Base-by-base conservation (phyloP, 92 coral and sea anemone genomes). In the Zoanthus solanderi region DNA sequence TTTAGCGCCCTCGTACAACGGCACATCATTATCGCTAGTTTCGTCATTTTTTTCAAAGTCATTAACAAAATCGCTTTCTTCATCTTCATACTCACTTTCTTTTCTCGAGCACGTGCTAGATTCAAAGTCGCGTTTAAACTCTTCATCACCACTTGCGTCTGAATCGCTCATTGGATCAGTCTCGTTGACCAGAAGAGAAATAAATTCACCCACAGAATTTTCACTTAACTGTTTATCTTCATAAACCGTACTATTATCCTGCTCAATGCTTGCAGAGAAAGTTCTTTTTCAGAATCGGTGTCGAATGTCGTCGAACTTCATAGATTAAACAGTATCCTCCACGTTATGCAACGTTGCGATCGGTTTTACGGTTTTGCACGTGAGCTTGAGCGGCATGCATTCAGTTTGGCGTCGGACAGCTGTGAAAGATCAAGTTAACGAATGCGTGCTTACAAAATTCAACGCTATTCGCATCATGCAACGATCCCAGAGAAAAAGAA, bases 1-100 rank as follows among this genome's bases (percentile, higher is more conserved):
- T 14, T 56, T 82, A 10, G 92, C 84, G n/a, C 91, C 91, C 10
- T 88, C 75, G 75, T 89, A 91, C 14, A 89, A 75, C 8, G 91
- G 90, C 23, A 83, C 83, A 37, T 73, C 80, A 17, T 78, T 78
- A 77, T 87, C 90, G 10, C 13, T 52, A 34, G 30, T 53, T 57
- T 72, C 77, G 52, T 32, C 52, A 45, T 72, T 23, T 23, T 23
- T 23, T 23, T 23, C 23, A 23, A 23, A 23, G 23, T 23, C 23
- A 23, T 23, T 34, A 78, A 15, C 57, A 78, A 15, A 0, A 78
- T 71, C 71, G 10, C 72, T 53, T 52, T 37, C 48, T 79, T 87
- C 86, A 87, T 63, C 89, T 58, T 78, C 69, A 44, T 29, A 13
- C 10, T 86, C 75, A 75, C 75, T 58, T 14, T 58, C 66, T 14